Evolutionary conservation across 1,140 invertebrate species (phyloP).

Genomic region (Psix sp.): DNA sequence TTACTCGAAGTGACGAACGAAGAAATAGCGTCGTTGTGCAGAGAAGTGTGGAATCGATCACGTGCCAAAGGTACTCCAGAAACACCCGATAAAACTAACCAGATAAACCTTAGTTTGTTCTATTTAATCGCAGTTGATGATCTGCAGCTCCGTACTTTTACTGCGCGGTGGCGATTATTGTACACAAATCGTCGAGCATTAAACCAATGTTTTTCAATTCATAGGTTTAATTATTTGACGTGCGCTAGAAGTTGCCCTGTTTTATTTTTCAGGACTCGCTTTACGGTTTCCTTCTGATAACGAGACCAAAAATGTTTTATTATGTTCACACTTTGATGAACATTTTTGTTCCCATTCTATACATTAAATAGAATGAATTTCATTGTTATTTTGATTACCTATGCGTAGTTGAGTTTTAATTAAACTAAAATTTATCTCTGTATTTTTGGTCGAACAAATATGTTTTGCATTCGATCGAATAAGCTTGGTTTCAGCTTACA

Average conservation of each 20-base stretch:
- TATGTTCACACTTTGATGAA: too few species aligned
- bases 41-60: conserved; percentile 83
- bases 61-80: conserved; percentile 82
- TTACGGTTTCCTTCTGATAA: neutral
- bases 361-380: too few species aligned
- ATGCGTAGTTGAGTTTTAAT: too few species aligned
- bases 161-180: conserved; percentile 62
- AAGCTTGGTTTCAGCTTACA: conserved; percentile 40
- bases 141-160: conserved; percentile 52
- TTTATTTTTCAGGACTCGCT: conserved; percentile 68
- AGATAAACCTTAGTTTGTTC: conserved; percentile 66
- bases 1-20: conserved; percentile 94
- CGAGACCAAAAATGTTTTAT: too few species aligned
- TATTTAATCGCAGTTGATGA: conserved; percentile 52
- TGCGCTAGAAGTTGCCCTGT: conserved; percentile 66
- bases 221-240: conserved; percentile 72
- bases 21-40: conserved; percentile 88
- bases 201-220: conserved; percentile 67
- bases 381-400: too few species aligned
- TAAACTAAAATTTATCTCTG: neutral
- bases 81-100: conserved; percentile 71
- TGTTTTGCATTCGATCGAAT: conserved; percentile 7
- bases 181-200: conserved; percentile 67
- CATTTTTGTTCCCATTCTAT: too few species aligned
- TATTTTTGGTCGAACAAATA: conserved; percentile 6